These are phyloP conservation scores for Rhincodon typus DNA, from an alignment of 2,797 vertebrate species.

Conservation along the genomic window DNA sequence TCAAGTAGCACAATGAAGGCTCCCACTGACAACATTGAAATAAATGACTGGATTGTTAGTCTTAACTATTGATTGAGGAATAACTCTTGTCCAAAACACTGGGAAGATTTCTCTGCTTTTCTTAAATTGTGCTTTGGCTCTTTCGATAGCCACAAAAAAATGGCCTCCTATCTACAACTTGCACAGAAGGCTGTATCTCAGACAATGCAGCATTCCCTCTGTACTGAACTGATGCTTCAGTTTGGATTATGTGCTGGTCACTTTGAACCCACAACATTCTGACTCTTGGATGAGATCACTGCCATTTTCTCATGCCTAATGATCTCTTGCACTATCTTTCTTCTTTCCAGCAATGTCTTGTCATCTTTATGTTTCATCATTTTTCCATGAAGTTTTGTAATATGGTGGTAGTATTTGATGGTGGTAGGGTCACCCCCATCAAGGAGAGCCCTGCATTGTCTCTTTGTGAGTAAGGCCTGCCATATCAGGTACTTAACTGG, in stretches of 20 bases:
- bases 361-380: not conserved
- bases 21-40: not conserved
- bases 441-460: not conserved
- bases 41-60: not conserved
- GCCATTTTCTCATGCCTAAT: not conserved
- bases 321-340: not conserved
- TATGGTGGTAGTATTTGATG: not conserved
- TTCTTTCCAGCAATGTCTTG: not conserved
- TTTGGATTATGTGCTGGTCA: not conserved
- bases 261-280: not conserved
- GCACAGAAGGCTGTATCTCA: not conserved
- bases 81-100: not conserved
- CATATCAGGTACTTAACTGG: not conserved
- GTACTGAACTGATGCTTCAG: not conserved
- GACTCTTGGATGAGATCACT: no score
- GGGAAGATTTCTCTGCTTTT: not conserved
- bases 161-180: not conserved
- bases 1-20: not conserved
- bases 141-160: not conserved
- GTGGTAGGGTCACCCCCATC: no score
- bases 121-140: not conserved
- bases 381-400: not conserved
- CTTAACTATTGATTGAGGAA: not conserved
- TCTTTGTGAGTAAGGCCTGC: not conserved
- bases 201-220: not conserved